Evolutionary conservation across 2,888 invertebrate species (phyloP), one percentile per base, ranked within the genome.

Genomic region (Rhagonycha fulva): DNA sequence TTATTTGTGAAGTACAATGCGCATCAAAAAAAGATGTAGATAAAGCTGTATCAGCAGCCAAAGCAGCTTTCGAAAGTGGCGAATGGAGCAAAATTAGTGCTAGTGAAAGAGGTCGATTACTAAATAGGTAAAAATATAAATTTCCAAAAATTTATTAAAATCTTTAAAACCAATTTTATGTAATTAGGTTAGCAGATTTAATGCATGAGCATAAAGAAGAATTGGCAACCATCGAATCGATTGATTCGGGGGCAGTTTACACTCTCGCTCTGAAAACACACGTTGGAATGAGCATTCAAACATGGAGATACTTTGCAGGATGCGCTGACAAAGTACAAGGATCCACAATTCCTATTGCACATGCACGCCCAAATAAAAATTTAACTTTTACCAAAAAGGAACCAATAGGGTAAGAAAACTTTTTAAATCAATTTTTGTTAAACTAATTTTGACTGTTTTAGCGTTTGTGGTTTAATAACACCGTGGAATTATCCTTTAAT

Each of bases 401-500:
- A 87, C 97, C 98, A 0, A 94, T 98, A 79, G 98, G 94, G 93
- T 92, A 86, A 87, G 88, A 82, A 63, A n/a, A 14, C 24, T 30
- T 4, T 66, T n/a, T 7, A n/a, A 47, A 9, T 47, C n/a, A 47
- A n/a, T 7, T 32, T 47, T 47, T n/a, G n/a, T 0, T 9, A 47
- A 47, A 47, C n/a, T 47, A n/a, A 47, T n/a, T 47, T 47, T 0
- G 5, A n/a, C n/a, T 9, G n/a, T n/a, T 47, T 47, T n/a, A 93
- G 97, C 0, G 98, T 98, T 3, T 97, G 96, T 84, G 98, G 94
- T 0, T 89, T 98, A 14, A 93, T 98, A 14, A 98, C 98, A 0
- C 98, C 98, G 0, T 99, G 98, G 98, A 98, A 98, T 87, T 99
- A 98, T 87, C 98, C 98, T 0, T 89, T 99, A 10, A 98, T 99